These are phyloP conservation scores for Zaprionus capensis DNA, from an alignment of 1,140 invertebrate genomes.

Conservation along the genomic window DNA sequence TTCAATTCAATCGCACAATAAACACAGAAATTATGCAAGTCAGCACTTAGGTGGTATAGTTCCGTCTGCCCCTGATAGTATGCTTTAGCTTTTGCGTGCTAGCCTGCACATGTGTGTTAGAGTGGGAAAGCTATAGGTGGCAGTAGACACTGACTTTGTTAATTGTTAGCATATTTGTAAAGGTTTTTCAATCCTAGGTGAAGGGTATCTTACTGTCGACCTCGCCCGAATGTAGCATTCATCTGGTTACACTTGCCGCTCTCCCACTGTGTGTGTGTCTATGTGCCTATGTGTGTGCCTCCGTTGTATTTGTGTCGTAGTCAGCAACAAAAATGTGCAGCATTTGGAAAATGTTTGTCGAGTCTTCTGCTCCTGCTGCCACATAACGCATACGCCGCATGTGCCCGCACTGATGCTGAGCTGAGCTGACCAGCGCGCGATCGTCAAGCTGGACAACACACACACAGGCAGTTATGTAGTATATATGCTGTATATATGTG, in stretches of 20 bases:
- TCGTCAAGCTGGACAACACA: slow-evolving; percentile 2
- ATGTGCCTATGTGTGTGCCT: slow-evolving; percentile 32
- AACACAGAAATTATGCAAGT: too few species aligned
- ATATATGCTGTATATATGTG: neutral
- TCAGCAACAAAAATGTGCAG: slow-evolving; percentile 63
- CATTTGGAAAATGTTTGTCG: slow-evolving; percentile 70
- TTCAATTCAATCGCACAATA: too few species aligned
- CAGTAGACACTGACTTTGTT: too few species aligned
- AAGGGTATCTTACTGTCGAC: too few species aligned
- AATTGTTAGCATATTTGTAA: too few species aligned
- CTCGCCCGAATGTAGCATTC: too few species aligned
- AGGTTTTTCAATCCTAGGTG: too few species aligned
- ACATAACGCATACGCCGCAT: slow-evolving; percentile 73
- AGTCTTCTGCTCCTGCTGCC: slow-evolving; percentile 5
- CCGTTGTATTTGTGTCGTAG: slow-evolving; percentile 61
- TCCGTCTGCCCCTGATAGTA: too few species aligned
- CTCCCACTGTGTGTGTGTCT: slow-evolving; percentile 3
- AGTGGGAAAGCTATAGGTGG: too few species aligned
- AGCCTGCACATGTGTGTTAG: too few species aligned
- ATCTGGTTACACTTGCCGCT: slow-evolving; percentile 28
- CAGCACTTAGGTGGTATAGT: too few species aligned
- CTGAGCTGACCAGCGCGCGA: neutral
- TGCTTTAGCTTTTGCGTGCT: too few species aligned
- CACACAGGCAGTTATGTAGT: neutral
- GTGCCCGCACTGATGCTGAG: slow-evolving; percentile 10